Evolutionary conservation across 2,113 vertebrate species (phyloP), one percentile per base, ranked within the genome.

Genomic region (Phaethornis superciliosus): DNA sequence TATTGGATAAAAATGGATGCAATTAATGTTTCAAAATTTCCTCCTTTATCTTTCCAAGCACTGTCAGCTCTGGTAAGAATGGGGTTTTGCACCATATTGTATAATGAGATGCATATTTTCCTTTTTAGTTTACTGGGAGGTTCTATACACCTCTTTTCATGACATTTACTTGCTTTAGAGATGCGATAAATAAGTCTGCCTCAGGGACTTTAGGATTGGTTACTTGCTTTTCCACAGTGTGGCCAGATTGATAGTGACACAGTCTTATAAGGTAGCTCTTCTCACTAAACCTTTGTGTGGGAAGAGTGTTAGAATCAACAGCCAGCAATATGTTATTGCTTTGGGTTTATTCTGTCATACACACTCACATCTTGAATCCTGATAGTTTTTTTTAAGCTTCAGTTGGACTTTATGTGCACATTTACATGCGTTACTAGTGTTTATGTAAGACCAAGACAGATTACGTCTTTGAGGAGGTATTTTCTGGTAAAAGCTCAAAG

Each of bases 301-400:
- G 88, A 94, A 60, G 71, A 69, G 42, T 7, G 77, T 81, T 71
- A 93, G 94, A 82, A 92, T n/a, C 91, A 96, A 94, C 83, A 90
- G 68, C 59, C 83, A 94, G 68, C 83, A 95, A 64, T 80, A 85
- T 80, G 59, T 51, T 77, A 74, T 21, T 83, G 69, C 70, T 64
- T 35, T 64, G 76, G 59, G 49, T 90, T 88, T 76, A 80, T 88
- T 85, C 89, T 86, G 76, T 80, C 44, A 1, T 3, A 3, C 32
- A 52, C n/a, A n/a, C 46, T 86, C 59, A 55, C 44, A 65, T 56
- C 63, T 72, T 62, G 80, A 70, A 78, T n/a, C 72, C 46, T 77
- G 67, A 83, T 6, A n/a, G 35, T 40, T 19, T 92, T 88, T 77
- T 27, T 65, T 60, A 67, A 60, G 60, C 56, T 77, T 72, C 68